These are phyloP conservation scores for Desmodus rotundus DNA, from an alignment of 2,113 vertebrate genomes.

Conservation along the genomic window DNA sequence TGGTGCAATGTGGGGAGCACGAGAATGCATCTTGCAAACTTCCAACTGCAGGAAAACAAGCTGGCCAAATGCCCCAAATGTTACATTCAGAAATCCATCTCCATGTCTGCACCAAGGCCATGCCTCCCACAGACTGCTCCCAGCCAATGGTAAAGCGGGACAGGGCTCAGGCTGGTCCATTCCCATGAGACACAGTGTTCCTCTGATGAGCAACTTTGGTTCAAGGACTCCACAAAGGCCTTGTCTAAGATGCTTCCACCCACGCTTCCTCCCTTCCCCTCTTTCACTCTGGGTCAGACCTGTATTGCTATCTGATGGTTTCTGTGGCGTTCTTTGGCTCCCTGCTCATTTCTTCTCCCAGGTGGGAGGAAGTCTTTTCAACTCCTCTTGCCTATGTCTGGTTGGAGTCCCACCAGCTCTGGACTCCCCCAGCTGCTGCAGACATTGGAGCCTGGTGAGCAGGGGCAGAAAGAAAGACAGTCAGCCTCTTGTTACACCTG, in stretches of 20 bases:
- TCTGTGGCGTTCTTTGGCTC: not conserved
- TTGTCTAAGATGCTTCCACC: not conserved
- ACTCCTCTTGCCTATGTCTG: not conserved
- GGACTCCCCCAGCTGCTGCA: not conserved
- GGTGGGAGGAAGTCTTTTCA: not conserved
- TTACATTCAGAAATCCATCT: not conserved
- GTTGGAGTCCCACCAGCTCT: not conserved
- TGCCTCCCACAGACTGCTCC: not conserved
- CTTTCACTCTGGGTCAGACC: not conserved
- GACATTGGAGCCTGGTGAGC: not conserved
- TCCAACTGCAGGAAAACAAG: not conserved
- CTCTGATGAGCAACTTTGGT: not conserved
- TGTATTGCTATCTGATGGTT: not conserved
- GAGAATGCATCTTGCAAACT: not conserved
- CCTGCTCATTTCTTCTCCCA: not conserved
- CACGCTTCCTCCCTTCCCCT: not conserved
- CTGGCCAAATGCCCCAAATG: not conserved
- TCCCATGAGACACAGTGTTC: not conserved
- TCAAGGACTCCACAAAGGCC: not conserved
- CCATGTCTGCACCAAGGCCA: not conserved
- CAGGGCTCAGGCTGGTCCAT: not conserved
- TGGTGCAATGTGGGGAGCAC: accelerated
- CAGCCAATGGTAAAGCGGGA: not conserved
- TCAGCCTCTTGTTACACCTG: not conserved
- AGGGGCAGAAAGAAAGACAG: not conserved